Conservation (phyloP, 53 echinoderm and acorn worm species). For the Antedon mediterranea region DNA sequence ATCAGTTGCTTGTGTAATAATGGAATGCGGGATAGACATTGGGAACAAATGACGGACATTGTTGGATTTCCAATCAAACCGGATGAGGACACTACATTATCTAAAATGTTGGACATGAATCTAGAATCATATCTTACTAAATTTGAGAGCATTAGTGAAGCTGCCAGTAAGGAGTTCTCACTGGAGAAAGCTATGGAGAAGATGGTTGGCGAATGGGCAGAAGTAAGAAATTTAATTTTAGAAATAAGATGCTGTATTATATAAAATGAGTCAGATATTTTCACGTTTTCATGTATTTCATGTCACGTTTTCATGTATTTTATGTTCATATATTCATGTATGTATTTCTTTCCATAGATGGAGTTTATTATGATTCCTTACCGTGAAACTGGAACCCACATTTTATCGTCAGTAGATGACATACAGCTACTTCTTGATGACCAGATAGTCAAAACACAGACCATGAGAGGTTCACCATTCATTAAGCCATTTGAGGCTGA, state of each 20-base stretch:
- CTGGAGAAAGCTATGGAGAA: slow-evolving; percentile 98
- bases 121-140: slow-evolving; percentile 74
- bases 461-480: slow-evolving; percentile 98
- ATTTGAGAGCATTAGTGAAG: slow-evolving; percentile 86
- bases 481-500: slow-evolving; percentile 90
- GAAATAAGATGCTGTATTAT: no score
- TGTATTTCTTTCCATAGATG: slow-evolving; percentile 25
- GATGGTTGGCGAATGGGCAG: slow-evolving; percentile 82
- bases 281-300: no score
- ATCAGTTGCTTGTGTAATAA: slow-evolving; percentile 77
- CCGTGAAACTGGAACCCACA: slow-evolving; percentile 91
- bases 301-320: no score
- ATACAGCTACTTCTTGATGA: slow-evolving; percentile 92
- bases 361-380: slow-evolving; percentile 96
- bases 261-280: no score
- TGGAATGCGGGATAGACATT: slow-evolving; percentile 79
- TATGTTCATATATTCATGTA: no score
- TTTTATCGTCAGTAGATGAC: slow-evolving; percentile 92
- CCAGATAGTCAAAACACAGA: slow-evolving; percentile 98
- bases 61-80: slow-evolving; percentile 86
- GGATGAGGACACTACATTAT: slow-evolving; percentile 89
- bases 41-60: slow-evolving; percentile 75
- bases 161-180: slow-evolving; percentile 93
- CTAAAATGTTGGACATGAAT: slow-evolving; percentile 94
- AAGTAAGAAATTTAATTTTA: slow-evolving; percentile 29